phyloP scores from a whole-genome alignment of 2,888 invertebrate species.

The Marasmarcha lunaedactyla region DNA sequence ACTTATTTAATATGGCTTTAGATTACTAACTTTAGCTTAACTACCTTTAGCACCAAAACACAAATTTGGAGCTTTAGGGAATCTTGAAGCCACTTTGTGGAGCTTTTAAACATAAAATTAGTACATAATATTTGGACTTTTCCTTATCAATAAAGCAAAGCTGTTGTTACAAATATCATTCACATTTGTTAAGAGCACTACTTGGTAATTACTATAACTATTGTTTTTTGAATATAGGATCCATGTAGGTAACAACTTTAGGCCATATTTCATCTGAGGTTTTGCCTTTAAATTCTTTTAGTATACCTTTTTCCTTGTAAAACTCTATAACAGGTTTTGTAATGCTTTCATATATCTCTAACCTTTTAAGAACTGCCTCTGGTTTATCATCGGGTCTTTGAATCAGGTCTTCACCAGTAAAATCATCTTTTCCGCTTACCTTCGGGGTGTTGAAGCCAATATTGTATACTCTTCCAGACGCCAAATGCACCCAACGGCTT shows the following conservation, averaged over 20 bases:
- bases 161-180: too few relatives aligned
- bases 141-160: too few relatives aligned
- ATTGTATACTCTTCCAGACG: constrained; percentile 94
- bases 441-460: constrained; percentile 94
- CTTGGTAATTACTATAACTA: too few relatives aligned
- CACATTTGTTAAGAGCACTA: too few relatives aligned
- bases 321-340: constrained; percentile 88
- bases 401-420: constrained; percentile 87
- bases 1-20: too few relatives aligned
- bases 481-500: constrained; percentile 89
- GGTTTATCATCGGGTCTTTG: constrained; percentile 94
- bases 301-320: constrained; percentile 78
- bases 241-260: constrained; percentile 67
- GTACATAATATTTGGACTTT: too few relatives aligned
- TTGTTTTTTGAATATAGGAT: constrained; percentile 35
- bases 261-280: constrained; percentile 97
- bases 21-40: too few relatives aligned
- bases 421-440: constrained; percentile 87
- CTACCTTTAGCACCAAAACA: too few relatives aligned
- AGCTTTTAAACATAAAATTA: too few relatives aligned
- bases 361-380: constrained; percentile 83
- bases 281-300: constrained; percentile 85
- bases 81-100: too few relatives aligned
- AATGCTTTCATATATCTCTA: constrained; percentile 81
- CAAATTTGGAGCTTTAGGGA: too few relatives aligned